Conservation (phyloP, 2,888 invertebrate species). For the Heliconius ismenius region DNA sequence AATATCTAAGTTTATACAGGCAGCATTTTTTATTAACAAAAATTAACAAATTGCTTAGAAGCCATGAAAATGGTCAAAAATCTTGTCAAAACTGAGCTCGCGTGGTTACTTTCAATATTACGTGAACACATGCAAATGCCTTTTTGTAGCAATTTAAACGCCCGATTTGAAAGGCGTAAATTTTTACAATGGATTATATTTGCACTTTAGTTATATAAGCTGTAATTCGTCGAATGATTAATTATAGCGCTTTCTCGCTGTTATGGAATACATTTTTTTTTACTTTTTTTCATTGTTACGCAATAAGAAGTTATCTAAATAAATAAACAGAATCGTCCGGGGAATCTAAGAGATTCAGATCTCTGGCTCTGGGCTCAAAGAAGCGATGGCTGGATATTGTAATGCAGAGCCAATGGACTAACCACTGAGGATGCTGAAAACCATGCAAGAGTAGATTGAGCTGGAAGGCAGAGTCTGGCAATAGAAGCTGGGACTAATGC, state of each 20-base stretch:
- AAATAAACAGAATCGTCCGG: not conserved
- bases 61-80: constrained; percentile 14
- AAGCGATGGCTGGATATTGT: too few species aligned
- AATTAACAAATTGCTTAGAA: not conserved
- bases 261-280: constrained; percentile 3
- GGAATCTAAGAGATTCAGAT: too few species aligned
- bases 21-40: too few species aligned
- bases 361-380: too few species aligned
- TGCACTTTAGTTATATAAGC: constrained; percentile 36
- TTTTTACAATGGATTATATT: constrained; percentile 35
- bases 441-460: too few species aligned
- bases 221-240: constrained; percentile 37
- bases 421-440: too few species aligned
- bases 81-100: constrained; percentile 1
- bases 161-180: constrained; percentile 37
- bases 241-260: constrained; percentile 34
- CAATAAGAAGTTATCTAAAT: not conserved
- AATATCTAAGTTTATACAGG: too few species aligned
- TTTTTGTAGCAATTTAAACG: constrained; percentile 38
- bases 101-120: constrained; percentile 37
- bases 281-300: not conserved
- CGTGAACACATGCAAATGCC: constrained; percentile 39
- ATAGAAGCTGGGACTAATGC: too few species aligned
- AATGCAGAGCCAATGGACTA: too few species aligned
- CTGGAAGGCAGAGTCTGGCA: too few species aligned